A percentile compares a stretch with the other conserved stretches of the same genome.
These are phyloP conservation scores for Nibea albiflora DNA, from an alignment of 2,113 vertebrate genomes.

Conservation along the genomic window DNA sequence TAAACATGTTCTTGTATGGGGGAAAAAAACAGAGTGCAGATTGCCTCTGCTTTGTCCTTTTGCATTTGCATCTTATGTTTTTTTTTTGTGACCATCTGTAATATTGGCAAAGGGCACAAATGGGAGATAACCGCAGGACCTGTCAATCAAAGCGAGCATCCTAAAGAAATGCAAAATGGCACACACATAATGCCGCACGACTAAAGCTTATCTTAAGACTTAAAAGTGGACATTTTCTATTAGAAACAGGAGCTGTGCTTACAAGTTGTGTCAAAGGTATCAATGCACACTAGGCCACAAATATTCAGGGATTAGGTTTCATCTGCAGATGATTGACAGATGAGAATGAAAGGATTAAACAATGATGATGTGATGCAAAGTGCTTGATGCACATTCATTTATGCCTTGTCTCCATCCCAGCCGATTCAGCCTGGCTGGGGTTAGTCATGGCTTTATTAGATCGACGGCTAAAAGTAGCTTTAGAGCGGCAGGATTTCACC, in stretches of 20 bases:
- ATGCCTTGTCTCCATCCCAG: slow-evolving; percentile 41
- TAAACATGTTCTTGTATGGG: not conserved
- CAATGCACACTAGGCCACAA: slow-evolving; percentile 52
- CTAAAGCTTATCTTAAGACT: slow-evolving; percentile 56
- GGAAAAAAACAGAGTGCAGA: slow-evolving; percentile 11
- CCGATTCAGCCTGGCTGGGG: slow-evolving; percentile 36
- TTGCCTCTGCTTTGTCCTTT: slow-evolving; percentile 22
- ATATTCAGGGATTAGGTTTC: slow-evolving; percentile 73
- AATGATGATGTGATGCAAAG: slow-evolving; percentile 73
- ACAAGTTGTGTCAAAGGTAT: slow-evolving; percentile 63
- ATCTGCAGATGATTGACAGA: slow-evolving; percentile 71
- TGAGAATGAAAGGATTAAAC: slow-evolving; percentile 72
- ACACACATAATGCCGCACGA: slow-evolving; percentile 52
- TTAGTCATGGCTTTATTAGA: slow-evolving; percentile 53
- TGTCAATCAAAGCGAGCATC: slow-evolving; percentile 53
- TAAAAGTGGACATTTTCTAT: slow-evolving; percentile 57
- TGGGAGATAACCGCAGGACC: slow-evolving; percentile 46
- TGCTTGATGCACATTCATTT: slow-evolving; percentile 72
- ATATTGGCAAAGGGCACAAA: slow-evolving; percentile 56
- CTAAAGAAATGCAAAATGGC: slow-evolving; percentile 59
- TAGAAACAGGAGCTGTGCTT: slow-evolving; percentile 52
- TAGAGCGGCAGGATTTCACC: slow-evolving; percentile 40
- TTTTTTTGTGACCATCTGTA: slow-evolving; percentile 48
- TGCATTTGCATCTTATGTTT: slow-evolving; percentile 7
- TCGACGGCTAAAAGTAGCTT: slow-evolving; percentile 50